Conservation (phyloP, 2,888 invertebrate genomes). For the Didymodactylos carnosus region DNA sequence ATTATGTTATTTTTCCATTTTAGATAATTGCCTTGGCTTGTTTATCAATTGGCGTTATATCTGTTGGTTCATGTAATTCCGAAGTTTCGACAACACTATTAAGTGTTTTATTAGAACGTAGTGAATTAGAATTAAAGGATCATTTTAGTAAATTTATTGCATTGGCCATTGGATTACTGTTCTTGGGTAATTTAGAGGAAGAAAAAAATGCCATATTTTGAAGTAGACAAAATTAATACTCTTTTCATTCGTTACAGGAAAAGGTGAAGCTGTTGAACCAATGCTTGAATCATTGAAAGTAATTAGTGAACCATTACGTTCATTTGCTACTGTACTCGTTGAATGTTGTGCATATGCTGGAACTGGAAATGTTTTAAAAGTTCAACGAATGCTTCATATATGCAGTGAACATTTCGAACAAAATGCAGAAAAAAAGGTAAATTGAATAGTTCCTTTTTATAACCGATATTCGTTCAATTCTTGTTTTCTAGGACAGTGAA, state of each 20-base stretch:
- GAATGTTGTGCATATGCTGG: slow-evolving; percentile 95
- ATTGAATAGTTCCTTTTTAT: too few relatives aligned
- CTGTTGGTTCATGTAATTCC: slow-evolving; percentile 72
- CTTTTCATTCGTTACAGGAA: too few relatives aligned
- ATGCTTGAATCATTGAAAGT: slow-evolving; percentile 75
- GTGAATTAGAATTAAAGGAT: slow-evolving; percentile 47
- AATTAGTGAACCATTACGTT: slow-evolving; percentile 75
- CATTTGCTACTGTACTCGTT: slow-evolving; percentile 62
- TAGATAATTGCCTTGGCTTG: slow-evolving; percentile 53
- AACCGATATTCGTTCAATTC: too few relatives aligned
- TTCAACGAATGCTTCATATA: slow-evolving; percentile 83
- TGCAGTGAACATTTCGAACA: slow-evolving; percentile 88
- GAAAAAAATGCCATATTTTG: too few relatives aligned
- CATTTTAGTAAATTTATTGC: slow-evolving; percentile 71
- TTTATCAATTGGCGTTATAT: slow-evolving; percentile 72
- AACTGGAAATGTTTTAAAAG: slow-evolving; percentile 94
- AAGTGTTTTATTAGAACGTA: slow-evolving; percentile 49
- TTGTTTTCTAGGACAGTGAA: neutral
- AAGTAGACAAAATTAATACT: too few relatives aligned
- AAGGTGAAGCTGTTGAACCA: slow-evolving; percentile 75
- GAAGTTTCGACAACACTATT: slow-evolving; percentile 49
- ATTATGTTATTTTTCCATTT: neutral
- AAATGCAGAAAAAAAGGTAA: slow-evolving; percentile 23
- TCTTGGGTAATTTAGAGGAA: slow-evolving; percentile 48
- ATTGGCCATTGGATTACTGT: slow-evolving; percentile 73